Evolutionary conservation across 2,113 vertebrate genomes (phyloP).

Genomic region (Phylloscopus whistleri): DNA sequence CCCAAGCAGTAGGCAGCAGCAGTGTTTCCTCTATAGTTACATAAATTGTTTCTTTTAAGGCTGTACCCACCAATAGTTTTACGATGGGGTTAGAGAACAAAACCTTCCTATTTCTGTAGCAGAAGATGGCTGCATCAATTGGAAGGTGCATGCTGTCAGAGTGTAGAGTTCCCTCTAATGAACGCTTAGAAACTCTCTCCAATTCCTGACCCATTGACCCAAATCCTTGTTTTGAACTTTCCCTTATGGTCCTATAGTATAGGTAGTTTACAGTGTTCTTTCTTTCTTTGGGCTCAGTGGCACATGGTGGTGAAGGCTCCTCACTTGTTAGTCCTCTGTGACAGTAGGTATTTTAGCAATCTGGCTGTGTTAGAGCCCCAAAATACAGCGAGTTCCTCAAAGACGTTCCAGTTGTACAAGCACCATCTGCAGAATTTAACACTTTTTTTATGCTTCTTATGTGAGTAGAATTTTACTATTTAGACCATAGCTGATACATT

Average conservation of each 20-base stretch:
- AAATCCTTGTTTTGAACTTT: not conserved
- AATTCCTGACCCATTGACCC: not conserved
- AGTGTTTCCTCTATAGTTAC: not conserved
- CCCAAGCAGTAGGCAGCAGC: not conserved
- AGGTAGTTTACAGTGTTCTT: not conserved
- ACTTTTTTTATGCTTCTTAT: not conserved
- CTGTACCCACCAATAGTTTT: not conserved
- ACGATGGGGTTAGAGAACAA: not conserved
- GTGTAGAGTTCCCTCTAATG: not conserved
- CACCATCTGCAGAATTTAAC: not conserved
- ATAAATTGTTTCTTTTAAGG: not conserved
- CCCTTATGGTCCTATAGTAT: not conserved
- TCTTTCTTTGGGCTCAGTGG: not conserved
- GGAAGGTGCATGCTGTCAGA: not conserved
- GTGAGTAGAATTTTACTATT: not conserved
- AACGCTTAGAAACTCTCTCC: not conserved
- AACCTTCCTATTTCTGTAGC: not conserved
- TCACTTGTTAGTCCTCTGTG: not conserved
- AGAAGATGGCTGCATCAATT: not conserved
- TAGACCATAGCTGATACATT: not conserved
- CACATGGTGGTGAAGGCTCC: not conserved
- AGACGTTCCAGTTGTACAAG: not conserved
- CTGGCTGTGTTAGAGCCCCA: not conserved
- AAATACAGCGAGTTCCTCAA: not conserved
- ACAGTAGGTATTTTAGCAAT: not conserved